Evolutionary conservation across 2,797 vertebrate species (phyloP), one percentile per base, ranked within the genome.

Genomic region (Parauchenoglanis punctatus): DNA sequence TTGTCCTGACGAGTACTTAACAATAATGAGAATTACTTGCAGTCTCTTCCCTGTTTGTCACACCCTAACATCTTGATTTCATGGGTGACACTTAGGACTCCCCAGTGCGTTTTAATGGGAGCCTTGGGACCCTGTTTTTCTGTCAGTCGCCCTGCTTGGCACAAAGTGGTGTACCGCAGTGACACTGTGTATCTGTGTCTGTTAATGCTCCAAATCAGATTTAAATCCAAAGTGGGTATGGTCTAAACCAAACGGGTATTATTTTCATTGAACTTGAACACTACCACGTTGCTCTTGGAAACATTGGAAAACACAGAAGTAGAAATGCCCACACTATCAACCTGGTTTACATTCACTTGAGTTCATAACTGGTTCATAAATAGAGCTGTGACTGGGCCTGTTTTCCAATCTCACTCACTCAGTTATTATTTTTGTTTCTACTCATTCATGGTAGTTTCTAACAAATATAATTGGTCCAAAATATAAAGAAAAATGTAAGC

Each of bases 61-160:
- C 94, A 96, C 96, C 96, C 95, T 96, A 96, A 96, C 96, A 96
- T 96, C 94, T 94, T 92, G 95, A 96, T 96, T 96, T 96, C 96
- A 96, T 96, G 96, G 96, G 96, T 96, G 96, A 96, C 96, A 96
- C 96, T 96, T 95, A 96, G 95, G 92, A 94, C 95, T 94, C 94
- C 95, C 95, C 94, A 93, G 94, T 94, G 94, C 93, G 93, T 93
- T 92, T 93, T 95, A 95, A 95, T 95, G 94, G 93, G 94, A 91
- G 94, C 93, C 92, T 90, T 92, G 94, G 94, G 93, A 95, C 93
- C 93, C 94, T 93, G 92, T 88, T 92, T 92, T 93, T 91, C 68
- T 78, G 72, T 76, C 46, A 15, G 17, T 5, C 59, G 8, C 87
- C 76, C 54, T 68, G 70, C 44, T 75, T 86, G 87, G 76, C 76